A percentile compares a stretch with the other conserved stretches of the same genome.
Conservation (phyloP, 2,888 invertebrate species). For the Lycocerus yunnanus region DNA sequence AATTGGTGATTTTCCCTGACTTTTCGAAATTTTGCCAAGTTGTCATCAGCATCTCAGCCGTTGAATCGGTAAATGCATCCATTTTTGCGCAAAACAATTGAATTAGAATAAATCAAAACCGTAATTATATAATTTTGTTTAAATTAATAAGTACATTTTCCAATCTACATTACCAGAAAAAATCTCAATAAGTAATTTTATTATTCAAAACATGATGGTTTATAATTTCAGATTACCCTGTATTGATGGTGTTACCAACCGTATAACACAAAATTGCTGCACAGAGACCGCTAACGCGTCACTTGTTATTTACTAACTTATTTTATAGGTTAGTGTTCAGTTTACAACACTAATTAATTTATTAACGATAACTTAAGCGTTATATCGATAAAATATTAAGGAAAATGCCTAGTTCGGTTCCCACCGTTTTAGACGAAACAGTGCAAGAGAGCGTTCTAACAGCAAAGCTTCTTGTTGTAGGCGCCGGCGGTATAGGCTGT, state of each 20-base stretch:
- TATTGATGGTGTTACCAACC: not conserved
- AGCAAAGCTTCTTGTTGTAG: slow-evolving; percentile 84
- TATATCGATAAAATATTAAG: not conserved
- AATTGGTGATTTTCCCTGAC: too few species aligned
- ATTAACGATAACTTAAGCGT: slow-evolving; percentile 1
- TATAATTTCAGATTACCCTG: not conserved
- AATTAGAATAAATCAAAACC: too few species aligned
- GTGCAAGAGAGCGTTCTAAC: slow-evolving; percentile 68
- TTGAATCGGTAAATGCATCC: too few species aligned
- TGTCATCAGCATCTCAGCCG: too few species aligned
- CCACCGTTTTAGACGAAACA: slow-evolving; percentile 69
- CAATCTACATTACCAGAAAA: too few species aligned
- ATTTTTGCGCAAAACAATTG: too few species aligned
- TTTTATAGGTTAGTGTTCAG: not conserved
- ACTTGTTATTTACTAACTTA: not conserved
- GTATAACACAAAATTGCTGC: not conserved
- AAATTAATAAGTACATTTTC: too few species aligned
- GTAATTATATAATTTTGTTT: too few species aligned
- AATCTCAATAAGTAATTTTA: too few species aligned
- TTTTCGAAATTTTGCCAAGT: too few species aligned
- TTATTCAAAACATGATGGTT: too few species aligned
- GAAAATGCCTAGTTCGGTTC: slow-evolving; percentile 52
- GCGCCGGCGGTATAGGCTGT: slow-evolving; percentile 99
- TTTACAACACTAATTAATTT: not conserved
- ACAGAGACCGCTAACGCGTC: not conserved